Conservation (phyloP, 2,797 vertebrate genomes). For the Muscicapa comitata region DNA sequence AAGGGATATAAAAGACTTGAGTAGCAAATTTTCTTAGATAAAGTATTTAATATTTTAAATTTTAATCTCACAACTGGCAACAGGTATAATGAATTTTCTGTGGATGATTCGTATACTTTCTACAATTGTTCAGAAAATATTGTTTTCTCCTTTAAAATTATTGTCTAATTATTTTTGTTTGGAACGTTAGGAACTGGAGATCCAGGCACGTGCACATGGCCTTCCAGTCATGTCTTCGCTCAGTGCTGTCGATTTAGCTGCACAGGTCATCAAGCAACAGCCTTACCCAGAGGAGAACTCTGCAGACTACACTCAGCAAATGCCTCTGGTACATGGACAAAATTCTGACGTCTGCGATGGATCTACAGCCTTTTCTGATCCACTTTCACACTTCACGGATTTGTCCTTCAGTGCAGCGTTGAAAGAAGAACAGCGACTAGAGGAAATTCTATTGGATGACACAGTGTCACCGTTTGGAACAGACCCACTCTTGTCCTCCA, state of each 20-base stretch:
- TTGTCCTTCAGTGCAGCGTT: conserved; percentile 91
- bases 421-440: conserved; percentile 91
- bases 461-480: conserved; percentile 87
- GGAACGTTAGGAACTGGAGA: conserved; percentile 90
- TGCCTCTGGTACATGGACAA: conserved; percentile 69
- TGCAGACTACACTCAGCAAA: conserved; percentile 83
- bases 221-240: conserved; percentile 84
- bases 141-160: background rate
- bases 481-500: conserved; percentile 89
- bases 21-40: background rate
- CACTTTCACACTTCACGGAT: conserved; percentile 96
- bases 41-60: background rate
- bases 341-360: conserved; percentile 75
- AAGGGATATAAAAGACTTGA: background rate
- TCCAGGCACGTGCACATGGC: conserved; percentile 92
- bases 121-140: background rate
- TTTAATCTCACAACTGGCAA: background rate
- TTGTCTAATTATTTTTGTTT: conserved; percentile 30
- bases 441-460: conserved; percentile 88
- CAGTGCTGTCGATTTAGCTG: conserved; percentile 79
- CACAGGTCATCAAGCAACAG: conserved; percentile 85
- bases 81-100: background rate
- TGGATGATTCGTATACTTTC: background rate
- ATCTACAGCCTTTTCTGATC: conserved; percentile 90
- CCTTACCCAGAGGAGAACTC: conserved; percentile 85